These are phyloP conservation scores for Ganaspis sp. DNA, from an alignment of 1,140 invertebrate genomes.

Conservation along the genomic window DNA sequence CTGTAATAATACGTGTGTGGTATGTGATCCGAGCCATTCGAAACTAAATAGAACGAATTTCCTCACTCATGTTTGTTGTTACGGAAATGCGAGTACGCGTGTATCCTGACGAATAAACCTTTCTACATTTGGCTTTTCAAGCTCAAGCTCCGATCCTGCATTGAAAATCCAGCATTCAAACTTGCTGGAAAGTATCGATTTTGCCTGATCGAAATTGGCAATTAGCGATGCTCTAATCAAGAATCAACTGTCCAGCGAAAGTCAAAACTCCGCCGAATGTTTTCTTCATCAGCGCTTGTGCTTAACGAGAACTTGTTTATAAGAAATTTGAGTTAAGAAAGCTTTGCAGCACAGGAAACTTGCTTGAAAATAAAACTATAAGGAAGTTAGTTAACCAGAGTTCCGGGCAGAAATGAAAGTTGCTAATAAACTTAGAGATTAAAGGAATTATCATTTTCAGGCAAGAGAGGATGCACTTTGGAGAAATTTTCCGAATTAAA, in stretches of 20 bases:
- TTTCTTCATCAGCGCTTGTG: neutral
- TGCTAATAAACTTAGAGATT: too few species aligned
- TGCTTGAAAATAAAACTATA: neutral
- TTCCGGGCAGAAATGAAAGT: too few species aligned
- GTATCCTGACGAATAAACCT: neutral
- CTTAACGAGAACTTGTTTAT: neutral
- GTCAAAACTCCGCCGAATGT: neutral
- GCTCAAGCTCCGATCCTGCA: neutral
- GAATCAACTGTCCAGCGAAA: neutral
- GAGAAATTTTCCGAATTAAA: too few species aligned
- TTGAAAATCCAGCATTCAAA: too few species aligned
- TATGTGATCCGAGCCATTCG: neutral
- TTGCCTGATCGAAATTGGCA: neutral
- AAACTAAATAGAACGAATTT: conserved; percentile 11
- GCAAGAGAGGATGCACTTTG: too few species aligned
- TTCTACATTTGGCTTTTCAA: neutral
- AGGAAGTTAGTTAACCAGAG: neutral
- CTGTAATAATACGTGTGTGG: neutral
- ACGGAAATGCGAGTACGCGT: neutral
- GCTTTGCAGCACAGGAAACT: neutral
- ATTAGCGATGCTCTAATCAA: neutral
- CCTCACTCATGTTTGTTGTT: neutral
- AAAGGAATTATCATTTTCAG: too few species aligned
- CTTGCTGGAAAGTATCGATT: neutral
- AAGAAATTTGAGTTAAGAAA: neutral